Evolutionary conservation across 2,888 invertebrate species (phyloP).

Genomic region (Agrotis clavis): DNA sequence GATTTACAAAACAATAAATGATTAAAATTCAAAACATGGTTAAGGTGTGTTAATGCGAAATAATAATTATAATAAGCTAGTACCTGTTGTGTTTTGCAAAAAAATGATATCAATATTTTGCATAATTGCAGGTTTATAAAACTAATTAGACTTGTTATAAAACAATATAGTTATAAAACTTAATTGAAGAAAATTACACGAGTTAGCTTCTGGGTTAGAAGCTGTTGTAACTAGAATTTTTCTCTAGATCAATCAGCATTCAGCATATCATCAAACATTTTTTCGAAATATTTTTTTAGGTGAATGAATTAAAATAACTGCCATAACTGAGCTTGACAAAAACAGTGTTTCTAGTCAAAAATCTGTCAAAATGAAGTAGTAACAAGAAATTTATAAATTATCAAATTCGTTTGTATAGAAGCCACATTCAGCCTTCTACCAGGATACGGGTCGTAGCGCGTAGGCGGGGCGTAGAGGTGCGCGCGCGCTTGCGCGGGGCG

Average conservation of each 20-base stretch:
- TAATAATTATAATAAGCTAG: neutral
- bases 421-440: slow-evolving; percentile 44
- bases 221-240: slow-evolving; percentile 1
- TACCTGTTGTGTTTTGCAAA: neutral
- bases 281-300: neutral
- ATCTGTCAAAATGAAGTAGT: slow-evolving; percentile 2
- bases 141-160: slow-evolving; percentile 25
- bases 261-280: neutral
- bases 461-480: slow-evolving; percentile 61
- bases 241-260: neutral
- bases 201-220: slow-evolving; percentile 39
- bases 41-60: slow-evolving; percentile 6
- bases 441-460: slow-evolving; percentile 70
- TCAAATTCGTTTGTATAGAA: slow-evolving; percentile 26
- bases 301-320: neutral
- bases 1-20: no score
- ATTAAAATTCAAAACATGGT: neutral
- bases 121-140: slow-evolving; percentile 38
- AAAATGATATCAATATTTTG: slow-evolving; percentile 22
- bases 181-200: slow-evolving; percentile 41
- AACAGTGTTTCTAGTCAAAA: neutral
- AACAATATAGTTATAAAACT: slow-evolving; percentile 46
- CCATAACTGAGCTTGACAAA: neutral
- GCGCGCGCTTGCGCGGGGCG: slow-evolving; percentile 50
- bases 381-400: slow-evolving; percentile 15